Base-by-base conservation (phyloP, 2,888 invertebrate genomes). In the Drosophila monieri region DNA sequence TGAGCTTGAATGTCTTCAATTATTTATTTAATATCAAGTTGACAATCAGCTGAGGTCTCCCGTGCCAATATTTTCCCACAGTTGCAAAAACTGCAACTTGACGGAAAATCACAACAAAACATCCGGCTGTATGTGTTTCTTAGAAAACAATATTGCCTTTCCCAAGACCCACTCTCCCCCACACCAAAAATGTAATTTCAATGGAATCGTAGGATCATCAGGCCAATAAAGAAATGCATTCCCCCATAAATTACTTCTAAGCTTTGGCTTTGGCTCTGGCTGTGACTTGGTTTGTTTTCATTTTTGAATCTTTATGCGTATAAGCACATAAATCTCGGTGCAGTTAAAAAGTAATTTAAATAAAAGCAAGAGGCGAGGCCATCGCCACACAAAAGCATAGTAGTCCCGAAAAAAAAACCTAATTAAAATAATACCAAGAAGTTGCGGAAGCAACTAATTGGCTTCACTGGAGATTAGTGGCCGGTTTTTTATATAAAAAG, bases 361-460 rank as follows among this genome's bases (percentile, higher is more conserved):
- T 81, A 72, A 58, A 64, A 52, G 21, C 65, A 52, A 55, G 41
- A 59, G 46, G 10, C 56, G 9, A 56, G 48, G 54, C 39, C 6
- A 41, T 48, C 41, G 1, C 37, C 37, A 18, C 18, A n/a, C 37
- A 59, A 44, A 5, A 23, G 21, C 4, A 23, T 23, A 23, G 37
- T n/a, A 39, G 60, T 21, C 37, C 44, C 61, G 44, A 54, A 55
- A 48, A 68, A 48, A 68, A 72, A 75, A 74, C 59, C 73, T 73
- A 83, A 83, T 83, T 86, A 88, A 84, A 88, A 88, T 80, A 86
- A 86, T 86, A 83, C 83, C 70, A 88, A 86, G 87, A 88, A 86
- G 80, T 84, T 88, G 80, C 88, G 84, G 87, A 86, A 86, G 80
- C 85, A 69, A 66, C 85, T 84, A 84, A 84, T 78, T 84, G 88